Evolutionary conservation across 2,113 vertebrate species (phyloP).

Genomic region (Lepisosteus oculatus): DNA sequence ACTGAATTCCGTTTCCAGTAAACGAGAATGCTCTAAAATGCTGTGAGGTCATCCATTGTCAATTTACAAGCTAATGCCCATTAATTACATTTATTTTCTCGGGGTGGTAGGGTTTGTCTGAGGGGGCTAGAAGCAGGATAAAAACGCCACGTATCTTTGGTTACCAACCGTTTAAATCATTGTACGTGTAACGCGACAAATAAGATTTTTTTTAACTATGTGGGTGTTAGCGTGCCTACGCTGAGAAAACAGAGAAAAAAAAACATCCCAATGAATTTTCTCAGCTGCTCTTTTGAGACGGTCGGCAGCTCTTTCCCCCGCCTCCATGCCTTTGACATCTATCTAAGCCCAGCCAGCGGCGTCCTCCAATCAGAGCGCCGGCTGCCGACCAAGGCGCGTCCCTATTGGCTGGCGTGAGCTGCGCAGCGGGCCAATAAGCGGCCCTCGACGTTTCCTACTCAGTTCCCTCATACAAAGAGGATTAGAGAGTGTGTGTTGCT

Average conservation of each 20-base stretch:
- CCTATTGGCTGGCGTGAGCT: conserved; percentile 37
- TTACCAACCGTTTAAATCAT: not conserved
- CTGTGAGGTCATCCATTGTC: too few relatives aligned
- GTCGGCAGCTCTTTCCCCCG: not conserved
- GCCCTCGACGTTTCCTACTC: conserved; percentile 34
- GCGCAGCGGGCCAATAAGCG: conserved; percentile 25
- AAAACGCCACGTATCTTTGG: not conserved
- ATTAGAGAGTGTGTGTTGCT: conserved; percentile 30
- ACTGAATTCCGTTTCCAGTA: too few relatives aligned
- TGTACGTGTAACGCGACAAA: not conserved
- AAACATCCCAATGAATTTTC: not conserved
- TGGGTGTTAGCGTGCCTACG: conserved; percentile 2
- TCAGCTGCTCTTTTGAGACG: not conserved
- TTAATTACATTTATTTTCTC: too few relatives aligned
- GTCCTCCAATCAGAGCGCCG: conserved; percentile 31
- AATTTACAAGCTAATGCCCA: too few relatives aligned
- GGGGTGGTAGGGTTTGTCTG: too few relatives aligned
- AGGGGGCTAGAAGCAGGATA: too few relatives aligned
- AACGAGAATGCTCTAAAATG: too few relatives aligned
- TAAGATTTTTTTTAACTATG: not conserved
- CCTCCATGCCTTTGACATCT: not conserved
- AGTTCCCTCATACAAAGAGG: conserved; percentile 45
- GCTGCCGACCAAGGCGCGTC: conserved; percentile 1
- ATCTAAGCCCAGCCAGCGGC: not conserved
- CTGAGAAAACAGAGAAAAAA: not conserved